Evolutionary conservation across 2,797 vertebrate species (phyloP).

Genomic region (Phataginus tetradactyla): DNA sequence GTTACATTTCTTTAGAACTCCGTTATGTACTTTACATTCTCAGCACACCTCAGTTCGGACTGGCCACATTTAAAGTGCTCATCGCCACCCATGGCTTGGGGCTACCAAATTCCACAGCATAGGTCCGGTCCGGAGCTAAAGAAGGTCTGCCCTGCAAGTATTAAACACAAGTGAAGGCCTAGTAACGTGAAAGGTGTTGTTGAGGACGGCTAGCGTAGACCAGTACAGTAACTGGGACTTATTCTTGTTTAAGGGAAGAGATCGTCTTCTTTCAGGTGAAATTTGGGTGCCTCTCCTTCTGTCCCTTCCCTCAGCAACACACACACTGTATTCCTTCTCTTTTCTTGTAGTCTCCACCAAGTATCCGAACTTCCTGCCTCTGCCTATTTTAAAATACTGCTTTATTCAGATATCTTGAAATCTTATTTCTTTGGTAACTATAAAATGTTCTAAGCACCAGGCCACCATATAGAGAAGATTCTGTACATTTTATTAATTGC

Average conservation of each 20-base stretch:
- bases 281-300: too few relatives aligned
- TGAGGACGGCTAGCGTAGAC: not conserved
- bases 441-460: conserved; percentile 1
- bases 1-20: not conserved
- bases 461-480: not conserved
- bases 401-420: conserved; percentile 3
- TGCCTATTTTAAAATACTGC: not conserved
- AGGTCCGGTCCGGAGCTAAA: too few relatives aligned
- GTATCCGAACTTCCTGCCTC: not conserved
- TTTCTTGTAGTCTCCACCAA: not conserved
- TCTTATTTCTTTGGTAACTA: conserved; percentile 9
- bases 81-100: not conserved
- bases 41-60: not conserved
- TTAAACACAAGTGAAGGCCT: not conserved
- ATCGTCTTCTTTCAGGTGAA: not conserved
- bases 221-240: not conserved
- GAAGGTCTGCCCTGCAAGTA: not conserved
- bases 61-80: not conserved
- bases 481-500: not conserved
- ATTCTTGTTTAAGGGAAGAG: not conserved
- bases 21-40: not conserved
- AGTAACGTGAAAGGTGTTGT: not conserved
- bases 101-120: not conserved
- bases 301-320: rapidly evolving
- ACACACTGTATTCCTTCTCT: not conserved